phyloP scores from a whole-genome alignment of 2,113 vertebrate genomes.

The Nyctibius bracteatus region DNA sequence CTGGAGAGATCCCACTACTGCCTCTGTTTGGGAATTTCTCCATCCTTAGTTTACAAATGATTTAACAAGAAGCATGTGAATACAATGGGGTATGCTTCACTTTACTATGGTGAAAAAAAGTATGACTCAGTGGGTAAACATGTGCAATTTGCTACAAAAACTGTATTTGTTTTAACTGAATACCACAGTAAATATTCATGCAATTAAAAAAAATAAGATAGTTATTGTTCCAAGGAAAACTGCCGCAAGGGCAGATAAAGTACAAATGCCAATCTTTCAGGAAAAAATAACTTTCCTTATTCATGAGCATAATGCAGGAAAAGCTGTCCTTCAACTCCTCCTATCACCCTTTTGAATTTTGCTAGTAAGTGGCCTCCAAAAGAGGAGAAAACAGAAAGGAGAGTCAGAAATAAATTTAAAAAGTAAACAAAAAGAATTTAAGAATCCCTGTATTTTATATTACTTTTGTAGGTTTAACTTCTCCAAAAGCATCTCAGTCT shows the following conservation, averaged over 20 bases:
- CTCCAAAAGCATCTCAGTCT: background rate
- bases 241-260: conserved; percentile 39
- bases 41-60: conserved; percentile 26
- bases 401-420: background rate
- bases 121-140: conserved; percentile 33
- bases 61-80: conserved; percentile 31
- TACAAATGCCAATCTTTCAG: conserved; percentile 16
- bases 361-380: background rate
- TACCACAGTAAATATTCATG: conserved; percentile 64
- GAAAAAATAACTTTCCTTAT: conserved; percentile 43
- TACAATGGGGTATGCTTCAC: conserved; percentile 19
- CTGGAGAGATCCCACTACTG: conserved; percentile 30
- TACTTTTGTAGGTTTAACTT: background rate
- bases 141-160: conserved; percentile 55
- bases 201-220: conserved; percentile 13
- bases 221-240: conserved; percentile 53
- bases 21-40: conserved; percentile 15
- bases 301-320: conserved; percentile 26
- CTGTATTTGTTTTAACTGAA: conserved; percentile 50
- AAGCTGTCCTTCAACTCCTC: conserved; percentile 31
- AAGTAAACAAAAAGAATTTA: background rate
- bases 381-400: background rate
- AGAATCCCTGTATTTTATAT: background rate
- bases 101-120: background rate
- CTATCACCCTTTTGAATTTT: conserved; percentile 14